Evolutionary conservation across 2,113 vertebrate genomes (phyloP).

Genomic region (Nycticorax nycticorax): DNA sequence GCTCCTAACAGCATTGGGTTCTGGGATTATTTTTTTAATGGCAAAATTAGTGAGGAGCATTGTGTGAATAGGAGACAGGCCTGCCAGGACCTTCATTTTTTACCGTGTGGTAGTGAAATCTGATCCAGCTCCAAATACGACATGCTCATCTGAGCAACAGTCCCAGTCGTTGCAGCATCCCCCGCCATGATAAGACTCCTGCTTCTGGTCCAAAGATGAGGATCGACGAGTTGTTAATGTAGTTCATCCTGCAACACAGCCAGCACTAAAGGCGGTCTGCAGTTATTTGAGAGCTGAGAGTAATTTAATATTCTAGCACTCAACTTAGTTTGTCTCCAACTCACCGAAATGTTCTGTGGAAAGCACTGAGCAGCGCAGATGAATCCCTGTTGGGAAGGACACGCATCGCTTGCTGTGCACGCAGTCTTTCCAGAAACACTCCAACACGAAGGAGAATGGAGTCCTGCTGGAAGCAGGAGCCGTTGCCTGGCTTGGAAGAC

Average conservation of each 20-base stretch:
- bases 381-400: neutral
- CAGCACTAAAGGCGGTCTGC: neutral
- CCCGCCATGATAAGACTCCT: slow-evolving; percentile 14
- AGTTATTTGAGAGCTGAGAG: neutral
- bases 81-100: slow-evolving; percentile 63
- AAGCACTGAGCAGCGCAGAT: neutral
- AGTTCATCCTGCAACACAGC: slow-evolving; percentile 16
- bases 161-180: neutral
- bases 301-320: neutral
- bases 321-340: slow-evolving; percentile 33
- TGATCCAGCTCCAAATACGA: slow-evolving; percentile 50
- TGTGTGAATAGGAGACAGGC: slow-evolving; percentile 31
- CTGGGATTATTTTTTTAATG: slow-evolving; percentile 40
- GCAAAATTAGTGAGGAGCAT: slow-evolving; percentile 17
- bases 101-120: slow-evolving; percentile 65
- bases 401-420: neutral
- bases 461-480: slow-evolving; percentile 56
- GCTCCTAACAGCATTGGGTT: neutral
- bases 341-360: neutral
- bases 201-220: slow-evolving; percentile 41
- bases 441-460: neutral
- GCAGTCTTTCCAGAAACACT: slow-evolving; percentile 21
- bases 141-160: slow-evolving; percentile 40
- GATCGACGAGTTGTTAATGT: neutral
- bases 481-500: neutral